A percentile compares a stretch with the other conserved stretches of the same genome.
These are phyloP conservation scores for Polymixis lichenea DNA, from an alignment of 2,888 invertebrate species.

Conservation along the genomic window DNA sequence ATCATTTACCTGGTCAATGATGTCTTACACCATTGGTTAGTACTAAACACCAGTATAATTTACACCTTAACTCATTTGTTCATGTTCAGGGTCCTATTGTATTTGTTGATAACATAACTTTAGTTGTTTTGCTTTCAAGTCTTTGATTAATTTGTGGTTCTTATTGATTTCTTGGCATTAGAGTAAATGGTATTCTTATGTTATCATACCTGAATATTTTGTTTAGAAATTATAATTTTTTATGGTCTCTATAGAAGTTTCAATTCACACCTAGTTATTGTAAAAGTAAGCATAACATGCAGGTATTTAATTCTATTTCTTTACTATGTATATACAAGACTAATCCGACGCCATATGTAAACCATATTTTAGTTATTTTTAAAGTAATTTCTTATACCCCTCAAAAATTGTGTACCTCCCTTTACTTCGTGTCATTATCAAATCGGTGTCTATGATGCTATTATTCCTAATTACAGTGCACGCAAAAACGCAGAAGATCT, in stretches of 20 bases:
- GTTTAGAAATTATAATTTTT: slow-evolving; percentile 18
- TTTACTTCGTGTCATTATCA: slow-evolving; percentile 75
- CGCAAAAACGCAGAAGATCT: slow-evolving; percentile 98
- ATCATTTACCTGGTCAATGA: slow-evolving; percentile 99
- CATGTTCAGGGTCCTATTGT: slow-evolving; percentile 49
- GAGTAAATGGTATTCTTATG: slow-evolving; percentile 26
- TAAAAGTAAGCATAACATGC: slow-evolving; percentile 19
- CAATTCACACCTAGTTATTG: slow-evolving; percentile 31
- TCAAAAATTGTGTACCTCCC: slow-evolving; percentile 67
- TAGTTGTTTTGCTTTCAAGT: slow-evolving; percentile 32
- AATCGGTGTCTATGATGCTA: slow-evolving; percentile 89
- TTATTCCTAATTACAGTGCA: slow-evolving; percentile 94
- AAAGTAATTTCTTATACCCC: slow-evolving; percentile 16
- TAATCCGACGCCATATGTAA: slow-evolving; percentile 31
- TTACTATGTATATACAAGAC: slow-evolving; percentile 24
- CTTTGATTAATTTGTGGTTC: slow-evolving; percentile 42
- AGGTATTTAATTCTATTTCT: slow-evolving; percentile 27
- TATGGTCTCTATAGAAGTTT: slow-evolving; percentile 13
- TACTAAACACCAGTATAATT: slow-evolving; percentile 69
- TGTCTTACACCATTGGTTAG: slow-evolving; percentile 99
- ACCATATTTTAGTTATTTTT: slow-evolving; percentile 40
- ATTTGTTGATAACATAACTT: slow-evolving; percentile 51
- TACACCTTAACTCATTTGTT: slow-evolving; percentile 47
- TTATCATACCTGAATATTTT: slow-evolving; percentile 28
- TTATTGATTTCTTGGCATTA: slow-evolving; percentile 50